phyloP scores from a whole-genome alignment of 2,113 vertebrate species.

The Origma solitaria region DNA sequence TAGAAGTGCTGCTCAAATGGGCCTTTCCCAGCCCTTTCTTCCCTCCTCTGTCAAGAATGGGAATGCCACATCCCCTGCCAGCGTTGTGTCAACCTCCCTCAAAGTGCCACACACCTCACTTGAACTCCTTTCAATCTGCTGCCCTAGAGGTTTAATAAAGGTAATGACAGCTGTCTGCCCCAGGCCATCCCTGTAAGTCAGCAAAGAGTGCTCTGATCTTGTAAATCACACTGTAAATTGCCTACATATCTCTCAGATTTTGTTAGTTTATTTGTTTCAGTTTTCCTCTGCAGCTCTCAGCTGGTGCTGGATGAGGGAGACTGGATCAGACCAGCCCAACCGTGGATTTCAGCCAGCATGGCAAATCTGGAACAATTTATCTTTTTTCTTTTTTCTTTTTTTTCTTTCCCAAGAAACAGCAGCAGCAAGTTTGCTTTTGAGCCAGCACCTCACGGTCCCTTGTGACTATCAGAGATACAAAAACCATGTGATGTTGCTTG shows the following conservation, averaged over 20 bases:
- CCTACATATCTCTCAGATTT: background rate
- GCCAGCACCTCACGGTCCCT: slow-evolving; percentile 1
- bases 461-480: background rate
- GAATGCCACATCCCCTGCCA: background rate
- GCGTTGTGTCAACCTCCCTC: background rate
- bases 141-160: background rate
- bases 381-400: background rate
- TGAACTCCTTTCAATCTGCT: background rate
- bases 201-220: background rate
- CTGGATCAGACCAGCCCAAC: background rate
- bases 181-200: background rate
- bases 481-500: slow-evolving; percentile 23
- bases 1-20: background rate
- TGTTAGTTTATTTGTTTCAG: slow-evolving; percentile 1
- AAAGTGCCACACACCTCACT: background rate
- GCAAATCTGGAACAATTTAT: background rate
- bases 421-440: background rate
- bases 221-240: background rate
- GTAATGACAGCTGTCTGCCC: background rate
- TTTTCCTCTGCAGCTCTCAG: background rate
- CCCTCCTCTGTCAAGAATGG: background rate
- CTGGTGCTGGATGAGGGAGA: background rate
- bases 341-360: background rate
- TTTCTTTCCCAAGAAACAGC: background rate
- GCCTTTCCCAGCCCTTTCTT: background rate